Percentiles rank a stretch among this genome's conserved stretches.
phyloP scores from a whole-genome alignment of 1,140 invertebrate species.

The Sitobion miscanthi region DNA sequence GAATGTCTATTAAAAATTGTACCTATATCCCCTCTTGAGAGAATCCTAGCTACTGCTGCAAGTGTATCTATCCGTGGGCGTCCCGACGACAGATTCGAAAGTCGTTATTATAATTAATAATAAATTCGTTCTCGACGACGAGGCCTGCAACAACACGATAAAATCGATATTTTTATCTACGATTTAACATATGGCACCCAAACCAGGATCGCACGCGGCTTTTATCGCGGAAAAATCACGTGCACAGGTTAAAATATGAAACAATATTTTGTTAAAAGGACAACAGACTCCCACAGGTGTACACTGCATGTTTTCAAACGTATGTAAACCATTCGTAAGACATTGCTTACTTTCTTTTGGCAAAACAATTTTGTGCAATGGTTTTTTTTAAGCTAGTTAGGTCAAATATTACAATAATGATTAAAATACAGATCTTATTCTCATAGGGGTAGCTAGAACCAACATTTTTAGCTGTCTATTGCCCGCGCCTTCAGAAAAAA shows the following conservation, averaged over 20 bases:
- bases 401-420: no score
- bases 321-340: neutral
- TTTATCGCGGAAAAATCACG: no score
- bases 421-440: no score
- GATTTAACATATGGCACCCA: neutral
- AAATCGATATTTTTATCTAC: neutral
- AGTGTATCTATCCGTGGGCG: no score
- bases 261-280: neutral
- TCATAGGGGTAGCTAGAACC: no score
- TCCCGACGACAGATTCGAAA: neutral
- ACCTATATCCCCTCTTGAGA: no score
- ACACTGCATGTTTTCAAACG: no score
- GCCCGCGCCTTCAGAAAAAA: no score
- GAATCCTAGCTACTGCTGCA: no score
- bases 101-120: neutral
- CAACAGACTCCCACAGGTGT: neutral
- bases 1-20: no score
- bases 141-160: neutral
- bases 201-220: neutral
- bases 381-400: no score
- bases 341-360: neutral
- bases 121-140: neutral
- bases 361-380: neutral
- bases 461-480: no score
- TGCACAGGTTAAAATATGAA: neutral